Percentiles rank a stretch among this genome's conserved stretches.
phyloP scores from a whole-genome alignment of 2,797 vertebrate species.

The Melanotaenia trifasciata region DNA sequence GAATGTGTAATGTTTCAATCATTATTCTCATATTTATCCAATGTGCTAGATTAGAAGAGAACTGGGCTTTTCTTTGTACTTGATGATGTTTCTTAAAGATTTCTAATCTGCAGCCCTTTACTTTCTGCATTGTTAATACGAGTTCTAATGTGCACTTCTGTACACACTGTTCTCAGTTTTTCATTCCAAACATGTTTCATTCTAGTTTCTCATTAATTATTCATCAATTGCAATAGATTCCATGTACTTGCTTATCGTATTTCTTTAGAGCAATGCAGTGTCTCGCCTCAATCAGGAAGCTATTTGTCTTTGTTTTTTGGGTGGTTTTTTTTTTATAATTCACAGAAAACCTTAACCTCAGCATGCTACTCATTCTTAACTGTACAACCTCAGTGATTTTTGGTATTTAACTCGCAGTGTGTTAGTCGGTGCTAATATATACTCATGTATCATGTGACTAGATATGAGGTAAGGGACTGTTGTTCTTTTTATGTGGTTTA shows the following conservation, averaged over 20 bases:
- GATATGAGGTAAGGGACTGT: conserved; percentile 18
- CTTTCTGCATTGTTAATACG: background rate
- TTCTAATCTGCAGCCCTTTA: background rate
- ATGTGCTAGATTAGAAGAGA: too few species aligned
- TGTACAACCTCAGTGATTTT: background rate
- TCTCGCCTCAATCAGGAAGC: background rate
- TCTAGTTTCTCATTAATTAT: conserved; percentile 30
- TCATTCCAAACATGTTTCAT: background rate
- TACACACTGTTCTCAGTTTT: background rate
- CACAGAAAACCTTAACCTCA: conserved; percentile 9
- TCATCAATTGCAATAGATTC: conserved; percentile 22
- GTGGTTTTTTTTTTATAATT: background rate
- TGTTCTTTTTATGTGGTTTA: background rate
- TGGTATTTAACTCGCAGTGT: conserved; percentile 16
- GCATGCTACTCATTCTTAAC: background rate
- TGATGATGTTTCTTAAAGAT: too few species aligned
- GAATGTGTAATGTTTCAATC: too few species aligned
- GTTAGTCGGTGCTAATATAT: background rate
- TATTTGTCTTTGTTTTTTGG: background rate
- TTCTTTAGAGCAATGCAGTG: too few species aligned
- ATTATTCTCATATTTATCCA: too few species aligned
- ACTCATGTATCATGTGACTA: background rate
- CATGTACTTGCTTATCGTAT: conserved; percentile 2
- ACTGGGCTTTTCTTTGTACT: too few species aligned
- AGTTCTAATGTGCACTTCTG: background rate